Evolutionary conservation across 2,888 invertebrate genomes (phyloP).

Genomic region (Eledona agricola): DNA sequence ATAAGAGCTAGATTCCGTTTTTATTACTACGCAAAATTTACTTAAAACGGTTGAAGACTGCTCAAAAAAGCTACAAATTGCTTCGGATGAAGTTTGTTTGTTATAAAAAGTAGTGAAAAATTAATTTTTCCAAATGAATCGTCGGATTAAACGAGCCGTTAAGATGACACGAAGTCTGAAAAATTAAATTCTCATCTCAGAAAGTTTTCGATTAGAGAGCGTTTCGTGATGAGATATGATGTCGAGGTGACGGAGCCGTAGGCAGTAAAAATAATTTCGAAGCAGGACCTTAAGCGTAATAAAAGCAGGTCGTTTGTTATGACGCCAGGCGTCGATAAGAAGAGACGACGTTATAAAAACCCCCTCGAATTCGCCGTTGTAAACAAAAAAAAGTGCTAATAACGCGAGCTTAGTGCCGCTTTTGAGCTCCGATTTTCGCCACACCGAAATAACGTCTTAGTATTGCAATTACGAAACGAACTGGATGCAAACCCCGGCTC

Average conservation of each 20-base stretch:
- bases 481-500: conserved; percentile 6
- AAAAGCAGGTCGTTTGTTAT: conserved; percentile 46
- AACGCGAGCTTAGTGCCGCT: too few relatives aligned
- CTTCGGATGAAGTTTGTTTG: too few relatives aligned
- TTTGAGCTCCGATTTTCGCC: too few relatives aligned
- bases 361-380: conserved; percentile 42
- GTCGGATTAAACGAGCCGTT: too few relatives aligned
- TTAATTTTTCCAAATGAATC: too few relatives aligned
- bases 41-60: too few relatives aligned
- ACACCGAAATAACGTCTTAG: too few relatives aligned
- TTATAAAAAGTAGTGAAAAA: too few relatives aligned
- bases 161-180: conserved; percentile 11
- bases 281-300: conserved; percentile 45
- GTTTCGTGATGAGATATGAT: conserved; percentile 10
- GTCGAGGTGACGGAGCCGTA: conserved; percentile 9
- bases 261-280: conserved; percentile 44
- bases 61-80: too few relatives aligned
- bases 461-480: conserved; percentile 1
- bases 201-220: conserved; percentile 16
- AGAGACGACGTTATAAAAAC: conserved; percentile 43
- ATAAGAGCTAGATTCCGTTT: too few relatives aligned
- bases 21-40: too few relatives aligned
- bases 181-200: conserved; percentile 14
- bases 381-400: conserved; percentile 44
- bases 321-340: conserved; percentile 43